Conservation (phyloP, 2,888 invertebrate genomes). For the Yponomeuta plumbellus region DNA sequence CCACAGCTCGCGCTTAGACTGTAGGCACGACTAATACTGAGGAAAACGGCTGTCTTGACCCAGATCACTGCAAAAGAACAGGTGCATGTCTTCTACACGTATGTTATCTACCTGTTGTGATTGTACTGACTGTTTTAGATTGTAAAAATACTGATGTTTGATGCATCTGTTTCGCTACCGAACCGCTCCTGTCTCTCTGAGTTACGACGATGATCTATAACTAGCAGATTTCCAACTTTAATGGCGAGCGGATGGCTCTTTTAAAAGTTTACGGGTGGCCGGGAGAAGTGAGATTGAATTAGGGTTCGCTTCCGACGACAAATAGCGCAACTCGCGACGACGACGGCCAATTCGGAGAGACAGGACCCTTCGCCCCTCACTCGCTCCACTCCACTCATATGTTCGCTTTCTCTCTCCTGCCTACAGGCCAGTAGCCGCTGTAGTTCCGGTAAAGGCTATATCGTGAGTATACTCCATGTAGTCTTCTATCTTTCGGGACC, state of each 20-base stretch:
- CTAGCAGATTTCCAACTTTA: slow-evolving; percentile 10
- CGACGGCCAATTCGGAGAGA: slow-evolving; percentile 39
- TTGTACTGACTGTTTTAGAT: slow-evolving; percentile 43
- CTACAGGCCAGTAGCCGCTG: slow-evolving; percentile 92
- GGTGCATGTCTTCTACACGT: slow-evolving; percentile 45
- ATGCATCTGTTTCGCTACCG: slow-evolving; percentile 13
- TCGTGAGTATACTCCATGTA: slow-evolving; percentile 85
- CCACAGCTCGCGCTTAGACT: background rate
- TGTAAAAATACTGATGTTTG: slow-evolving; percentile 24
- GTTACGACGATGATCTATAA: slow-evolving; percentile 2
- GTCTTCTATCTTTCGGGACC: slow-evolving; percentile 45
- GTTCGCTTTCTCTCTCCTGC: slow-evolving; percentile 77
- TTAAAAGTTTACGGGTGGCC: slow-evolving; percentile 15
- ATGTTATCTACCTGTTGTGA: slow-evolving; percentile 39
- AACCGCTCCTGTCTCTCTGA: slow-evolving; percentile 17
- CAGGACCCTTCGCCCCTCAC: slow-evolving; percentile 57
- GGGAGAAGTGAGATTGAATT: slow-evolving; percentile 17
- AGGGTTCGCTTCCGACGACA: slow-evolving; percentile 16
- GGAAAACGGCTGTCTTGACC: slow-evolving; percentile 1
- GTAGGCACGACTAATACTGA: background rate
- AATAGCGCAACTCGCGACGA: background rate
- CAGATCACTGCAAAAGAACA: slow-evolving; percentile 14
- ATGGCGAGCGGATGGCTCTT: slow-evolving; percentile 7
- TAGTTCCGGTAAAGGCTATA: slow-evolving; percentile 96
- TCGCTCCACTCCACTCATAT: slow-evolving; percentile 64